Percentiles rank a stretch among this genome's conserved stretches.
phyloP scores from a whole-genome alignment of 1,140 invertebrate genomes.

The Tachypleus tridentatus region DNA sequence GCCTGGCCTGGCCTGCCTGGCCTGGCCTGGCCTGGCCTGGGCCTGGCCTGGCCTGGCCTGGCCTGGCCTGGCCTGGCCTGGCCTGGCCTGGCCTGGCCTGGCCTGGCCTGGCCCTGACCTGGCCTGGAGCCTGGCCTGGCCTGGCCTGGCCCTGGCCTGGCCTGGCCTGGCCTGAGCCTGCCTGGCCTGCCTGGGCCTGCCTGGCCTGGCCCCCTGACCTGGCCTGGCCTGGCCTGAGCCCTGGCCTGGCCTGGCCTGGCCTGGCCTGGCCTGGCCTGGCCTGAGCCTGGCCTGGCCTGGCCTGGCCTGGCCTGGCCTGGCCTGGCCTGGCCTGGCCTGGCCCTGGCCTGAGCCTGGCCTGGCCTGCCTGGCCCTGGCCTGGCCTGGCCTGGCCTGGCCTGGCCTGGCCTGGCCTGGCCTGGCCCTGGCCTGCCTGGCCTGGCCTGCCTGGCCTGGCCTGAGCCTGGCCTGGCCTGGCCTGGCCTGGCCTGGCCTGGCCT shows the following conservation, averaged over 20 bases:
- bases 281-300: slow-evolving; percentile 14
- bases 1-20: no score
- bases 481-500: slow-evolving; percentile 26
- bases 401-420: slow-evolving; percentile 22
- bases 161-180: no score
- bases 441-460: no score
- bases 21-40: slow-evolving; percentile 24
- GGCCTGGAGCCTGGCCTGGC: no score
- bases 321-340: slow-evolving; percentile 27
- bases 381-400: slow-evolving; percentile 25
- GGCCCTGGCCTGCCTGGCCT: no score
- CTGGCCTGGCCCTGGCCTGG: no score
- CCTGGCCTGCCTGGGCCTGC: slow-evolving; percentile 23
- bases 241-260: slow-evolving; percentile 26
- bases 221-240: slow-evolving; percentile 24
- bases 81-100: slow-evolving; percentile 26
- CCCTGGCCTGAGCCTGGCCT: no score
- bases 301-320: slow-evolving; percentile 18
- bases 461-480: slow-evolving; percentile 24
- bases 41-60: slow-evolving; percentile 24
- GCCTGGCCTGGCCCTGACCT: no score
- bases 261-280: slow-evolving; percentile 18
- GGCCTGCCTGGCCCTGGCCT: no score
- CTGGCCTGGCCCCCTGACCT: slow-evolving; percentile 22
- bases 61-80: slow-evolving; percentile 26